Conservation (phyloP, 2,888 invertebrate genomes). For the Aleiodes testaceus region DNA sequence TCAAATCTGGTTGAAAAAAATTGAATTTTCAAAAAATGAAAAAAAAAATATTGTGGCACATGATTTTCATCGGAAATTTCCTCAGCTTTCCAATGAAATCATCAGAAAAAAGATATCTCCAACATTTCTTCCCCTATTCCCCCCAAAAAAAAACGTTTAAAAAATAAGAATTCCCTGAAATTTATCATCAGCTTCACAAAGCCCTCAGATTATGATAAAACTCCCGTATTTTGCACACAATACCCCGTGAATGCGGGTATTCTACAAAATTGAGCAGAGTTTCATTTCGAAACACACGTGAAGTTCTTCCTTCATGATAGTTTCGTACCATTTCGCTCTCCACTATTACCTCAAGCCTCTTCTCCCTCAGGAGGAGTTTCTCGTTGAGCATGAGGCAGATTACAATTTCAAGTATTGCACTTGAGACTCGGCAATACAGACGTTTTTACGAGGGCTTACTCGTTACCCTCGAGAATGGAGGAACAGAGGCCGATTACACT, state of each 20-base stretch:
- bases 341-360: constrained; percentile 6
- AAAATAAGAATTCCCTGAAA: constrained; percentile 17
- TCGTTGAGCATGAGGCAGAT: constrained; percentile 31
- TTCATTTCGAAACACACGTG: constrained; percentile 19
- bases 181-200: constrained; percentile 12
- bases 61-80: no score
- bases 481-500: constrained; percentile 3
- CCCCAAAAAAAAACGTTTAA: no score
- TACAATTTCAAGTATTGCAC: constrained; percentile 38
- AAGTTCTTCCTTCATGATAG: constrained; percentile 24
- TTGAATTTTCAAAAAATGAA: constrained; percentile 18
- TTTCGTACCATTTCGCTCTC: constrained; percentile 10
- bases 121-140: no score
- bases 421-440: constrained; percentile 27
- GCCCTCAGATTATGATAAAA: constrained; percentile 32
- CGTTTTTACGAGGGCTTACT: constrained; percentile 18
- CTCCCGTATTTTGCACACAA: constrained; percentile 24
- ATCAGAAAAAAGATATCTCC: no score
- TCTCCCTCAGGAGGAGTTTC: constrained; percentile 9
- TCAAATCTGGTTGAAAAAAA: no score
- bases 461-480: not conserved
- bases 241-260: constrained; percentile 17
- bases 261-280: constrained; percentile 1
- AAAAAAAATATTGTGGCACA: constrained; percentile 22
- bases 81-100: no score